Percentiles rank a stretch among this genome's conserved stretches.
phyloP scores from a whole-genome alignment of 2,113 vertebrate species.

The Istiophorus platypterus region DNA sequence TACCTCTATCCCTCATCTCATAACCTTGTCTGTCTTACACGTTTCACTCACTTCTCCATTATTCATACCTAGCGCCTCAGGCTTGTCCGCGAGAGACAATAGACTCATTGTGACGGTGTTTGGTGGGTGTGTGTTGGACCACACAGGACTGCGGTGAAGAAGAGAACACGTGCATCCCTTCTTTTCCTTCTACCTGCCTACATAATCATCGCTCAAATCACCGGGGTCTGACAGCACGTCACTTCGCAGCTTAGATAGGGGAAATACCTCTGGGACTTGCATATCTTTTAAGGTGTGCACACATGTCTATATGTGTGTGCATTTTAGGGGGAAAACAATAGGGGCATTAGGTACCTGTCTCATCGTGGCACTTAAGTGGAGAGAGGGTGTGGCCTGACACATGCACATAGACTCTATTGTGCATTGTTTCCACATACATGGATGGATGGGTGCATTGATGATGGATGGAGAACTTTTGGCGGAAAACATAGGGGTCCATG shows the following conservation, averaged over 20 bases:
- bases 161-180: conserved; percentile 15
- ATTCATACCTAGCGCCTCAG: conserved; percentile 39
- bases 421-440: conserved; percentile 59
- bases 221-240: conserved; percentile 68
- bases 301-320: conserved; percentile 39
- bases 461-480: conserved; percentile 36
- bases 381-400: conserved; percentile 41
- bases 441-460: conserved; percentile 27
- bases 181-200: conserved; percentile 33
- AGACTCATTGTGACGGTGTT: conserved; percentile 58
- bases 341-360: conserved; percentile 66
- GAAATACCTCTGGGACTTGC: conserved; percentile 71
- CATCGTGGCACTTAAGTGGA: conserved; percentile 32
- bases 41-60: conserved; percentile 1
- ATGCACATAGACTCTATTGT: conserved; percentile 68
- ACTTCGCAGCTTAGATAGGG: conserved; percentile 69
- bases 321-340: conserved; percentile 35
- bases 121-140: conserved; percentile 64
- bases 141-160: conserved; percentile 62
- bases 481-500: neutral
- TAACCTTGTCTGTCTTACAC: neutral
- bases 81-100: conserved; percentile 65
- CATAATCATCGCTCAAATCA: conserved; percentile 68
- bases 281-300: conserved; percentile 59
- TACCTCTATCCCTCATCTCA: conserved; percentile 14